phyloP scores from a whole-genome alignment of 2,113 vertebrate genomes.

The Notarius lentiginosus region DNA sequence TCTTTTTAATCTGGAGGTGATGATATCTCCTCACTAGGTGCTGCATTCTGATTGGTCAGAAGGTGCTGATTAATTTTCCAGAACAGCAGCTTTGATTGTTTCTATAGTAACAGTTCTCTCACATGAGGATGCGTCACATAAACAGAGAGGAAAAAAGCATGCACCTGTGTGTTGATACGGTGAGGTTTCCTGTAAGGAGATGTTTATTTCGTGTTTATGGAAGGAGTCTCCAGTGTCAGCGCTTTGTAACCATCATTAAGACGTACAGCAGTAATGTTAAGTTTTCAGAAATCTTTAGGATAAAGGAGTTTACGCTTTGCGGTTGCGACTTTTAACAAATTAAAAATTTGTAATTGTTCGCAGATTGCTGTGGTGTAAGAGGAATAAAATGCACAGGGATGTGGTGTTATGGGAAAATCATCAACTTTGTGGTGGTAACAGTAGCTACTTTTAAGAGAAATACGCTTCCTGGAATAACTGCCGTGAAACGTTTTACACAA shows the following conservation, averaged over 20 bases:
- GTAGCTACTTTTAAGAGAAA: no score
- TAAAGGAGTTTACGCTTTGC: background rate
- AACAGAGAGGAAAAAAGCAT: no score
- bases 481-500: background rate
- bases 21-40: background rate
- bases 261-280: background rate
- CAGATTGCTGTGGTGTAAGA: background rate
- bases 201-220: background rate
- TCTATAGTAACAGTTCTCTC: background rate
- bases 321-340: background rate
- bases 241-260: background rate
- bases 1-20: background rate
- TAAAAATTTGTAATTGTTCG: background rate
- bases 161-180: background rate
- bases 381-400: background rate
- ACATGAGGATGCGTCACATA: no score
- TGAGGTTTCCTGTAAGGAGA: no score
- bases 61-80: background rate
- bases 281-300: background rate
- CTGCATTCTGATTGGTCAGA: background rate
- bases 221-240: background rate
- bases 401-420: background rate
- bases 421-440: no score
- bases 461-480: no score
- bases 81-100: background rate